Evolutionary conservation across 1,140 invertebrate genomes (phyloP), one percentile per base, ranked within the genome.

Genomic region (Aphaenogaster floridana): DNA sequence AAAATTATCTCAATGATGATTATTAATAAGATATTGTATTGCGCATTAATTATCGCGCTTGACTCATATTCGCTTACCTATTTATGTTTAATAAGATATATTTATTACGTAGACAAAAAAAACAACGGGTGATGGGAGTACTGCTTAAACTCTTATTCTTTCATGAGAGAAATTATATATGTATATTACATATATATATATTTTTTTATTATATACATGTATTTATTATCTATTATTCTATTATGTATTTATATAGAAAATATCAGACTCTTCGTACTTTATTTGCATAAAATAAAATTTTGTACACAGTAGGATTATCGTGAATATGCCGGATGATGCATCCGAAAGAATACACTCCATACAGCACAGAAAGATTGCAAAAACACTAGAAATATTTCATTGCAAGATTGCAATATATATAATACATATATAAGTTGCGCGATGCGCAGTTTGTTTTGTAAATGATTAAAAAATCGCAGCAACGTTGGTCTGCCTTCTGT

Each of bases 271-370:
- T 59, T n/a, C 21, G 39, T 59, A 3, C 15, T 77, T 77, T 1
- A 61, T 45, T 61, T 77, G 21, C 61, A 61, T 15, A 77, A 77
- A 59, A 45, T 77, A 42, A 77, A 59, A 77, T 7, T 66, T 66
- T 66, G 39, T 66, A 66, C 8, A 61, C 15, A 45, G 28, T 59
- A 42, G 7, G 8, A 77, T 61, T 36, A 28, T 42, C 2, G 17
- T 45, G 39, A 59, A 77, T 77, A 45, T 28, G 5, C 9, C 39
- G n/a, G 36, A 45, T 45, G 74, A 77, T 61, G n/a, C 39, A 15
- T 34, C 21, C 54, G 54, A 42, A 76, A 59, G 8, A 21, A 42
- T 59, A 77, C 1, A 42, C 15, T 42, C 8, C 36, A 28, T 34
- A 15, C 39, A 77, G 28, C 15, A 45, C n/a, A 61, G 6, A 61